These are phyloP conservation scores for Spheniscus humboldti DNA, from an alignment of 2,797 vertebrate genomes.

Conservation along the genomic window DNA sequence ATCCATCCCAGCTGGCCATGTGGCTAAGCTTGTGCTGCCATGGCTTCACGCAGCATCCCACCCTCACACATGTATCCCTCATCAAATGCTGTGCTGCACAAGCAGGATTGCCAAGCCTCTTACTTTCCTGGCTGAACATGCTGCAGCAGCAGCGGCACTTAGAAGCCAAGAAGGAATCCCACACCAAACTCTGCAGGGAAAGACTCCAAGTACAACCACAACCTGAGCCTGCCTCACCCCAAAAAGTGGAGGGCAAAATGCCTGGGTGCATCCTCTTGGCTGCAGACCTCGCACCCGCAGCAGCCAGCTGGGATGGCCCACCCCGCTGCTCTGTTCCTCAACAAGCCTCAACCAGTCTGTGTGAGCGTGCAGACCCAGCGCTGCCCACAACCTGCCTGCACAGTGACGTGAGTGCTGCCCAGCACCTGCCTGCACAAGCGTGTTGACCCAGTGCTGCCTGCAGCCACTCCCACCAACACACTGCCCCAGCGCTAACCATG, in stretches of 20 bases:
- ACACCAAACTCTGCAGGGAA: background rate
- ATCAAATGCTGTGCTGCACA: background rate
- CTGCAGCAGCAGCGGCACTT: background rate
- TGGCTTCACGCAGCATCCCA: background rate
- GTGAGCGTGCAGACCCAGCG: rapidly evolving
- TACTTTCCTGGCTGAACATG: background rate
- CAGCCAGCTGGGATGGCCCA: background rate
- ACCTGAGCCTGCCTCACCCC: background rate
- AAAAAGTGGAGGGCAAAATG: background rate
- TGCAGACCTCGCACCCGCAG: background rate
- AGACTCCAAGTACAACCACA: conserved; percentile 1
- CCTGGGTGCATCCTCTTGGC: background rate
- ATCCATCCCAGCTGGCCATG: background rate
- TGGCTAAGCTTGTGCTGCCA: background rate
- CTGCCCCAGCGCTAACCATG: background rate
- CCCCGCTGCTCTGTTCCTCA: background rate
- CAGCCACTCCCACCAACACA: background rate
- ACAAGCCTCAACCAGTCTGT: background rate
- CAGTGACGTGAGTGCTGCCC: background rate
- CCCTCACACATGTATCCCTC: background rate
- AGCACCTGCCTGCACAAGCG: background rate
- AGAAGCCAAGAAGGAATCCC: background rate
- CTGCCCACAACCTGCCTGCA: background rate
- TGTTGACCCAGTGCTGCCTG: background rate
- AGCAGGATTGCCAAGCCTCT: background rate